Evolutionary conservation across 2,113 vertebrate species (phyloP).

Genomic region (Leptobrachium leishanense): DNA sequence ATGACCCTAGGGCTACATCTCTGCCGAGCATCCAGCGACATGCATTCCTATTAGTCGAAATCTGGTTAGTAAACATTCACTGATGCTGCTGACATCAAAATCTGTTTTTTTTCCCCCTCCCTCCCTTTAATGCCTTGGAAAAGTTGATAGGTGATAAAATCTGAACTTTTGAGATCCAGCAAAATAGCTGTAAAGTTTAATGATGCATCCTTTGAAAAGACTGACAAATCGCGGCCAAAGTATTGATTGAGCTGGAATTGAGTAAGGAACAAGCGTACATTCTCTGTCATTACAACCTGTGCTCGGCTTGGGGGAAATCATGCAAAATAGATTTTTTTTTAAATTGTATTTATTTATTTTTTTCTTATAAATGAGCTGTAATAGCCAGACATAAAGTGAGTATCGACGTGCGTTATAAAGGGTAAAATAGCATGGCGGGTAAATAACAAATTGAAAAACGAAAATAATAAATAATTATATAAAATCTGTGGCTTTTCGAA

Average conservation of each 20-base stretch:
- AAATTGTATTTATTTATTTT: too few relatives aligned
- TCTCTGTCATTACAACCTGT: conserved; percentile 76
- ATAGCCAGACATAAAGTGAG: conserved; percentile 80
- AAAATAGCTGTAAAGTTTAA: conserved; percentile 82
- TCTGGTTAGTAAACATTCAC: conserved; percentile 31
- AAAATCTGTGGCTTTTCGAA: conserved; percentile 56
- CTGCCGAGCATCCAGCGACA: conserved; percentile 23
- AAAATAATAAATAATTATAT: conserved; percentile 49
- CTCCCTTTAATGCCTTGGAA: conserved; percentile 57
- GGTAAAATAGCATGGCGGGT: conserved; percentile 77
- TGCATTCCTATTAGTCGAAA: conserved; percentile 35
- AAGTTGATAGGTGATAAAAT: conserved; percentile 63
- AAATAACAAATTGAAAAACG: conserved; percentile 71
- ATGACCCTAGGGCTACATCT: not conserved
- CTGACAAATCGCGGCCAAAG: conserved; percentile 83
- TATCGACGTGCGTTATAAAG: conserved; percentile 80
- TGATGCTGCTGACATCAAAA: conserved; percentile 19
- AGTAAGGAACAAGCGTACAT: conserved; percentile 72
- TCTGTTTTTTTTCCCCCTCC: conserved; percentile 11
- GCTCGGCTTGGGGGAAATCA: conserved; percentile 77
- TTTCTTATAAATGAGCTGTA: conserved; percentile 73
- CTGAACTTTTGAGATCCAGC: conserved; percentile 74
- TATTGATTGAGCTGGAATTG: conserved; percentile 80
- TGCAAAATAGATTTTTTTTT: conserved; percentile 80
- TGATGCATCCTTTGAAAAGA: conserved; percentile 75